These are phyloP conservation scores for Cladopsammia gracilis DNA, from an alignment of 64 coral and sea anemone species.

Conservation along the genomic window DNA sequence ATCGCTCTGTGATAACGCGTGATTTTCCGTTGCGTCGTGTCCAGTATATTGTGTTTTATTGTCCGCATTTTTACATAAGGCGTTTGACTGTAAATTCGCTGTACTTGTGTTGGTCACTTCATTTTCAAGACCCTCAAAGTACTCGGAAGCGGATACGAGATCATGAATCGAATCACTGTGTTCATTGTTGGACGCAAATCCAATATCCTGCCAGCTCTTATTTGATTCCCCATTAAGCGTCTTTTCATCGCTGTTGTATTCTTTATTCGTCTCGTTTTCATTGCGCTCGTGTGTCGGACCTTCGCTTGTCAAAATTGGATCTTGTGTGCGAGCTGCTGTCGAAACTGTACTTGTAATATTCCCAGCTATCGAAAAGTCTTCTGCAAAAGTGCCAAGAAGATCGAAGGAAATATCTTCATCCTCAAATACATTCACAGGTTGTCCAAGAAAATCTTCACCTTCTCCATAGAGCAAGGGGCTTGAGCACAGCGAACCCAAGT, in stretches of 20 bases:
- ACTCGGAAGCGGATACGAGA: background rate
- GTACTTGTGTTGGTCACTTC: background rate
- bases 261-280: background rate
- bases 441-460: conserved; percentile 28
- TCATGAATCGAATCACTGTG: background rate
- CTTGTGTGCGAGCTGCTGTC: background rate
- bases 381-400: conserved; percentile 21
- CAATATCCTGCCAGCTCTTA: background rate
- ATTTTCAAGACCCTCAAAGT: background rate
- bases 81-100: background rate
- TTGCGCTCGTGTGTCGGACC: background rate
- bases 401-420: conserved; percentile 37
- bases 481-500: conserved; percentile 3
- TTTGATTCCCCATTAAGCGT: background rate
- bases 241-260: background rate
- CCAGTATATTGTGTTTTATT: background rate
- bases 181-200: background rate
- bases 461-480: conserved; percentile 1
- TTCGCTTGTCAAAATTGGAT: background rate
- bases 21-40: background rate
- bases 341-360: background rate
- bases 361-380: background rate
- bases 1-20: background rate
- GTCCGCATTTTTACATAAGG: background rate
- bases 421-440: conserved; percentile 5